Evolutionary conservation across 1,140 invertebrate genomes (phyloP), one percentile per base, ranked within the genome.

Genomic region (Parasteatoda tepidariorum): DNA sequence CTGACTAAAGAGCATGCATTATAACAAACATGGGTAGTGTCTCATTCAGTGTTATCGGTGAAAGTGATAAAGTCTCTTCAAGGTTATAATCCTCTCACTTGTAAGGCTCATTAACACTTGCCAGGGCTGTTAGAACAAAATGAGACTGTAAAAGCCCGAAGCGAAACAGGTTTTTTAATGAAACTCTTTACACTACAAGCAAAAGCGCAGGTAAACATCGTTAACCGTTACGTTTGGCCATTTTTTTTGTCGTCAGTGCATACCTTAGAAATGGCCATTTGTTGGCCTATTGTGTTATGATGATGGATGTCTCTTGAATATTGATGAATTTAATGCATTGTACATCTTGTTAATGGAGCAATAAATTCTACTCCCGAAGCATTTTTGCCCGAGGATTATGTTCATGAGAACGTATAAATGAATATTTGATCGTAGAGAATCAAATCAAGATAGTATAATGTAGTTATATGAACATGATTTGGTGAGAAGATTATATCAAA

Each of bases 151-250:
- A 15, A 13, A 22, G 30, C 74, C 38, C 15, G 9, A 28, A 61
- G 61, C 61, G 61, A 28, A 7, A 6, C 24, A 34, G 62, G 61
- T 78, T 48, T n/a, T n/a, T 66, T 78, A 78, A 78, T 78, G 61
- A 15, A 18, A 7, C 22, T 33, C n/a, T 61, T 78, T 78, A 66
- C 54, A 59, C 54, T 54, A 9, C 38, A 1, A 13, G 31, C 38
- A 38, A 31, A 75, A 31, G 57, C 2, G 28, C 33, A 48, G 38
- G 54, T 34, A 78, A 66, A 62, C 61, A 78, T 66, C 74, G 38
- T 24, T 78, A 54, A 78, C 74, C 61, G 74, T 78, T 78, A 78
- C 24, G 28, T 15, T 1, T 24, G 33, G 6, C n/a, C 62, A 62
- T 75, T 41, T 57, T 62, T 62, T 75, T 55, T 22, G 7, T 28